phyloP scores from a whole-genome alignment of 92 coral and sea anemone genomes.

The Umimayanthus chanpuru region DNA sequence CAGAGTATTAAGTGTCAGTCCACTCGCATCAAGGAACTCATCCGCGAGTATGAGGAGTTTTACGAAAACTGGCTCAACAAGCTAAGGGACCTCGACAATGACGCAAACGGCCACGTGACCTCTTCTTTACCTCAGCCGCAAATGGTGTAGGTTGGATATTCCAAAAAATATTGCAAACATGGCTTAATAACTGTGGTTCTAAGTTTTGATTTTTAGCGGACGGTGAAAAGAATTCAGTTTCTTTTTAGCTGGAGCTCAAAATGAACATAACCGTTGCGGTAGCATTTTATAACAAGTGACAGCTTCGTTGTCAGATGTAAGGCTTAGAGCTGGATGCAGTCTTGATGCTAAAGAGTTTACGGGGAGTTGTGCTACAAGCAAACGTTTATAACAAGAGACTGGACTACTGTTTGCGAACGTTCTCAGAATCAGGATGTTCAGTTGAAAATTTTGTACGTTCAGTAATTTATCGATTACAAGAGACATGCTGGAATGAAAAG shows the following conservation, averaged over 20 bases:
- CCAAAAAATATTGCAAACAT: too few species aligned
- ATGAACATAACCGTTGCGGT: not conserved
- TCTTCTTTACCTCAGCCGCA: conserved; percentile 57
- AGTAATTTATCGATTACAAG: not conserved
- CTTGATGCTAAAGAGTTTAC: not conserved
- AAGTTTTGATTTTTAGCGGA: not conserved
- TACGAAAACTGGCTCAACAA: conserved; percentile 89
- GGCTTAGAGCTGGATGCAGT: not conserved
- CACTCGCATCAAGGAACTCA: conserved; percentile 74
- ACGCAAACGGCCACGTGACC: conserved; percentile 75
- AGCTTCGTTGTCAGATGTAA: not conserved
- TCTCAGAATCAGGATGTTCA: not conserved
- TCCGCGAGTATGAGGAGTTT: conserved; percentile 90
- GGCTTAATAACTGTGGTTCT: not conserved
- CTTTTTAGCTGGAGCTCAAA: not conserved
- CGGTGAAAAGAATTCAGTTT: not conserved
- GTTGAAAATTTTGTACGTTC: not conserved
- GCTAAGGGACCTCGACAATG: conserved; percentile 73
- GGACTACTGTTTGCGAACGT: too few species aligned
- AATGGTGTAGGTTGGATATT: conserved; percentile 59
- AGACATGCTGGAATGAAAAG: not conserved
- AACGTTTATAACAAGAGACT: too few species aligned
- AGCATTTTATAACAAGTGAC: not conserved
- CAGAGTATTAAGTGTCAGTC: conserved; percentile 85
- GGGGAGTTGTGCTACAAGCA: not conserved